Evolutionary conservation across 2,888 invertebrate species (phyloP).

Genomic region (Scotopteryx bipunctaria): DNA sequence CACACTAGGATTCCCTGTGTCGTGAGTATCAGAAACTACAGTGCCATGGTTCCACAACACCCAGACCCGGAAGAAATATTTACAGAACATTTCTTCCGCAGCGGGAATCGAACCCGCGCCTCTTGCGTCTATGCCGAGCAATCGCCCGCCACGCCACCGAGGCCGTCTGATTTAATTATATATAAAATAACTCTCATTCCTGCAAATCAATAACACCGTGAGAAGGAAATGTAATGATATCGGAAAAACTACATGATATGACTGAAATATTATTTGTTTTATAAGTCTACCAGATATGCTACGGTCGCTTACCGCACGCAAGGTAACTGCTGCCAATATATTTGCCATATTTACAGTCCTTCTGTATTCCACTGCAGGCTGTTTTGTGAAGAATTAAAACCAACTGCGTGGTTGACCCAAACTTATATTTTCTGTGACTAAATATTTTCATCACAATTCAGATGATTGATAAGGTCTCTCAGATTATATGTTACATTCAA

Average conservation of each 20-base stretch:
- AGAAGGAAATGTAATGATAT: conserved; percentile 12
- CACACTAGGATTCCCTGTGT: too few species aligned
- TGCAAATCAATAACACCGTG: conserved; percentile 18
- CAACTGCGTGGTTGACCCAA: neutral
- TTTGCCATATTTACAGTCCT: conserved; percentile 3
- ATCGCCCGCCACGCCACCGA: too few species aligned
- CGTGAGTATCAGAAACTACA: too few species aligned
- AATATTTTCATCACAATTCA: neutral
- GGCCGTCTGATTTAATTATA: too few species aligned
- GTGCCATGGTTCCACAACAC: too few species aligned
- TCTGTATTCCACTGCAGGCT: conserved; percentile 3
- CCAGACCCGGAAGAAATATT: too few species aligned
- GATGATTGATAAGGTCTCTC: conserved; percentile 14
- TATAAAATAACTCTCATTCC: too few species aligned
- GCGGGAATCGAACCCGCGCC: too few species aligned
- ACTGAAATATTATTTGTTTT: conserved; percentile 9
- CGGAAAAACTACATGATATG: conserved; percentile 3
- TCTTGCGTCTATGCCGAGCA: too few species aligned
- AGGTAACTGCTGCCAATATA: conserved; percentile 11
- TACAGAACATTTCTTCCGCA: too few species aligned
- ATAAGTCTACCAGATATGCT: neutral
- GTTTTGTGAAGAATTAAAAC: conserved; percentile 2
- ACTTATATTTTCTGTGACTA: neutral
- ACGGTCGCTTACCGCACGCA: conserved; percentile 5
- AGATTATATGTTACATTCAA: conserved; percentile 18